Evolutionary conservation across 2,888 invertebrate species (phyloP).

Genomic region (Agrochola circellaris): DNA sequence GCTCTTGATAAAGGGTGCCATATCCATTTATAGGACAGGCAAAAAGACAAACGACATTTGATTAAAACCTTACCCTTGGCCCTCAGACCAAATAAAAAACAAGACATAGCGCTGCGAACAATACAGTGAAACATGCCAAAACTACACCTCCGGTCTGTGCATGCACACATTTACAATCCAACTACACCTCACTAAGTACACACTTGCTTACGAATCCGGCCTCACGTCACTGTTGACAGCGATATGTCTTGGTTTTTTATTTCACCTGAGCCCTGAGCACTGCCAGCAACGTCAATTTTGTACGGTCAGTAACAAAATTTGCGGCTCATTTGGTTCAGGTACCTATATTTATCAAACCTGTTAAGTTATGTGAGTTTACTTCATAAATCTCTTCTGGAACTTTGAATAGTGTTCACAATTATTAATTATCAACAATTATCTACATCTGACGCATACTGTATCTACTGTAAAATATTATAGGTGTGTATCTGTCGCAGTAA

Average conservation of each 20-base stretch:
- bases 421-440: background rate
- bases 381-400: background rate
- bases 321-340: background rate
- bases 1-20: background rate
- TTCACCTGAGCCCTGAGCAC: too few relatives aligned
- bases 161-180: too few relatives aligned
- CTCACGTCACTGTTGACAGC: too few relatives aligned
- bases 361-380: background rate
- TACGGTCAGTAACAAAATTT: background rate
- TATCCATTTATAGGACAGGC: background rate
- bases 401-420: background rate
- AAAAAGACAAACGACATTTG: background rate
- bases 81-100: too few relatives aligned
- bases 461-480: too few relatives aligned
- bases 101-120: too few relatives aligned
- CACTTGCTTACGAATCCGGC: too few relatives aligned
- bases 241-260: too few relatives aligned
- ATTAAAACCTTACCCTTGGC: background rate
- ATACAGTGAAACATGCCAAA: too few relatives aligned
- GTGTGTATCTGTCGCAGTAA: too few relatives aligned
- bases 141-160: too few relatives aligned
- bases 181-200: too few relatives aligned
- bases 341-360: background rate
- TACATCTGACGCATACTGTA: background rate
- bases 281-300: background rate